These are phyloP conservation scores for Hipparchia semele DNA, from an alignment of 2,888 invertebrate species.

Conservation along the genomic window DNA sequence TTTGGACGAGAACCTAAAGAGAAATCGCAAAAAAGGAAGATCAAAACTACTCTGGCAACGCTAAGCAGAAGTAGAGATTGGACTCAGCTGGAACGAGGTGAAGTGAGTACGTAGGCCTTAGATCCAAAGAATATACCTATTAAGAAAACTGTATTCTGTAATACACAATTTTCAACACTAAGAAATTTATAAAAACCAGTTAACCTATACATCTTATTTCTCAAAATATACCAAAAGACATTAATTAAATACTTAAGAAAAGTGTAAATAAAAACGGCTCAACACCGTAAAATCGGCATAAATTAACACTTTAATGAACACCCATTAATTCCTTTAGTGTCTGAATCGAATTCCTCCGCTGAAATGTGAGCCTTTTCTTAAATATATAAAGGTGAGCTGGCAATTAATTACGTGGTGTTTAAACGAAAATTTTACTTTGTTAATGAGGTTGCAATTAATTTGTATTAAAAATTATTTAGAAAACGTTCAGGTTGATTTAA, in stretches of 20 bases:
- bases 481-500: neutral
- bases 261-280: slow-evolving; percentile 20
- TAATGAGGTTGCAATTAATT: slow-evolving; percentile 57
- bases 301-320: slow-evolving; percentile 34
- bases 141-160: neutral
- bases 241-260: neutral
- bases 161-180: neutral
- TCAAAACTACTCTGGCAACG: too few relatives aligned
- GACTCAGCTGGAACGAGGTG: too few relatives aligned
- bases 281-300: slow-evolving; percentile 22
- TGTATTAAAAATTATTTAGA: slow-evolving; percentile 23
- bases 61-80: too few relatives aligned
- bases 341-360: slow-evolving; percentile 39
- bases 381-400: slow-evolving; percentile 51
- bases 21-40: too few relatives aligned
- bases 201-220: too few relatives aligned
- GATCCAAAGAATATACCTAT: neutral
- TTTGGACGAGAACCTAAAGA: too few relatives aligned
- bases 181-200: neutral
- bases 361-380: slow-evolving; percentile 49
- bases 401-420: slow-evolving; percentile 55
- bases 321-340: slow-evolving; percentile 39
- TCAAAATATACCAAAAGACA: neutral
- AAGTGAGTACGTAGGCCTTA: too few relatives aligned
- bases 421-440: slow-evolving; percentile 40